These are phyloP conservation scores for Arenaria interpres DNA, from an alignment of 2,113 vertebrate species.

Conservation along the genomic window DNA sequence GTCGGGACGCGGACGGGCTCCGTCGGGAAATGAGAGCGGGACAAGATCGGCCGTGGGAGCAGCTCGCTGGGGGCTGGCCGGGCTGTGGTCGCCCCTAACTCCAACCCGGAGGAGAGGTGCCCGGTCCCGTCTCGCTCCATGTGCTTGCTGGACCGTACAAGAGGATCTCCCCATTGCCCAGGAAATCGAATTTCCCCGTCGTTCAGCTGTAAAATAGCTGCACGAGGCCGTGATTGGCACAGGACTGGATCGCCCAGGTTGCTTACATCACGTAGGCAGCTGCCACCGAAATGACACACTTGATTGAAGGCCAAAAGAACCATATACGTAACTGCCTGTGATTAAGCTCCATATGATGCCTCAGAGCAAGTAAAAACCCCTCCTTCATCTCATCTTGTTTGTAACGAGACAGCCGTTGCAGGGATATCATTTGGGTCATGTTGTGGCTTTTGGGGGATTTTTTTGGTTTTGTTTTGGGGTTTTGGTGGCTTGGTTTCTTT, in stretches of 20 bases:
- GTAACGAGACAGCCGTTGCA: conserved; percentile 39
- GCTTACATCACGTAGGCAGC: conserved; percentile 67
- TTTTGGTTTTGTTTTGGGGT: not conserved
- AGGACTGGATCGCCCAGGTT: conserved; percentile 31
- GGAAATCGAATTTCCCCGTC: not conserved
- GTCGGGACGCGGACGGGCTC: not conserved
- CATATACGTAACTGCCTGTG: conserved; percentile 64
- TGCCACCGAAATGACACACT: conserved; percentile 65
- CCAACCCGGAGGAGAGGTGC: not conserved
- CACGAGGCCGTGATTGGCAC: conserved; percentile 20
- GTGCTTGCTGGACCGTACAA: not conserved
- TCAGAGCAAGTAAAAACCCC: conserved; percentile 65
- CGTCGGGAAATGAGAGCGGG: not conserved
- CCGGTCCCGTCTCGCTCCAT: not conserved
- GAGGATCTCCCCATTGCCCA: not conserved
- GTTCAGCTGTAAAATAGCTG: conserved; percentile 11
- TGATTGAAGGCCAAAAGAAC: conserved; percentile 68
- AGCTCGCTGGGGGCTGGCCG: not conserved
- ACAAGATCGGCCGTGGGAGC: not conserved
- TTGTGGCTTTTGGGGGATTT: conserved; percentile 40
- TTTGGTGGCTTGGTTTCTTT: not conserved
- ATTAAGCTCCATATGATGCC: conserved; percentile 68
- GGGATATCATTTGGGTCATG: conserved; percentile 46
- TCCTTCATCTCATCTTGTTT: conserved; percentile 55
- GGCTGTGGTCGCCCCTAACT: not conserved